Conservation (phyloP, 2,888 invertebrate genomes). For the Serripes groenlandicus region DNA sequence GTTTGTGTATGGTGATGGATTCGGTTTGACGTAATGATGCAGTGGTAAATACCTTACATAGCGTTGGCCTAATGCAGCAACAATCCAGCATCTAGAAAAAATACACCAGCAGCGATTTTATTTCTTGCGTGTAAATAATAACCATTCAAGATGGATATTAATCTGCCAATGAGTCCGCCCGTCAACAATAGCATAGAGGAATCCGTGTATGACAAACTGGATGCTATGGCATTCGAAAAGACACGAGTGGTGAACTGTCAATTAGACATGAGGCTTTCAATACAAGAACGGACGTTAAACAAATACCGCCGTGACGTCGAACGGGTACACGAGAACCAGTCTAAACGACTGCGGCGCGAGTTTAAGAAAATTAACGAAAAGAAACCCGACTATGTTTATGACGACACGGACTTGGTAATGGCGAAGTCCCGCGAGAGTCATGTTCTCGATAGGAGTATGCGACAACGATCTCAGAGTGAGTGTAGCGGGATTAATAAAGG, state of each 20-base stretch:
- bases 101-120: too few relatives aligned
- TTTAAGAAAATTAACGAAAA: slow-evolving; percentile 51
- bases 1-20: too few relatives aligned
- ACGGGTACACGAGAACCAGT: slow-evolving; percentile 42
- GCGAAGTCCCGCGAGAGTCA: slow-evolving; percentile 23
- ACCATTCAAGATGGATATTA: slow-evolving; percentile 54
- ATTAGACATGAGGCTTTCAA: slow-evolving; percentile 41
- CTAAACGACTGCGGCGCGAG: slow-evolving; percentile 46
- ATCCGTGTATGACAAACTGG: slow-evolving; percentile 54
- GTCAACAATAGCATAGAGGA: slow-evolving; percentile 61
- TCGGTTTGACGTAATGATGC: too few relatives aligned
- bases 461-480: slow-evolving; percentile 56
- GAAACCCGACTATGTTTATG: slow-evolving; percentile 62
- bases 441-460: slow-evolving; percentile 15
- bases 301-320: slow-evolving; percentile 59
- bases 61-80: too few relatives aligned
- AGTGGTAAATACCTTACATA: too few relatives aligned
- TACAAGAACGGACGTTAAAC: slow-evolving; percentile 59
- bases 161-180: slow-evolving; percentile 60
- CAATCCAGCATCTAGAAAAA: too few relatives aligned
- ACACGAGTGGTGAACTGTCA: slow-evolving; percentile 57
- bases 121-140: too few relatives aligned
- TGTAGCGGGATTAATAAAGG: slow-evolving; percentile 29
- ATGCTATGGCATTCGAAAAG: slow-evolving; percentile 56
- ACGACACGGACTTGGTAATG: slow-evolving; percentile 46